A percentile compares a stretch with the other conserved stretches of the same genome.
phyloP scores from a whole-genome alignment of 2,888 invertebrate genomes.

The Drosophila paucipuncta region DNA sequence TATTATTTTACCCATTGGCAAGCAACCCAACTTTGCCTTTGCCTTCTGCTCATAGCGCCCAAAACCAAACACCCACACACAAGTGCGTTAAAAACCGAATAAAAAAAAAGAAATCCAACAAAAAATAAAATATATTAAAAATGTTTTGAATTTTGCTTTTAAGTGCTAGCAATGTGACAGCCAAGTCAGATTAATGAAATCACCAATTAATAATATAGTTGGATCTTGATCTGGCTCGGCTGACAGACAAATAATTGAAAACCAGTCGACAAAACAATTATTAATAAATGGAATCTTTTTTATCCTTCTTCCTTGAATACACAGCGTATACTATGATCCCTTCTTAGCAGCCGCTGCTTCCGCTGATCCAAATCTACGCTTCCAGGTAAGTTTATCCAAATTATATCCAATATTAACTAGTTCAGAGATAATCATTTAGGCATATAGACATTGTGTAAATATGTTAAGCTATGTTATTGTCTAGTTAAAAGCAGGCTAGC shows the following conservation, averaged over 20 bases:
- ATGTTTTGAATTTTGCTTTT: conserved; percentile 84
- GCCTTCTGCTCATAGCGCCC: conserved; percentile 44
- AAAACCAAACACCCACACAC: conserved; percentile 54
- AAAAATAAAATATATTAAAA: conserved; percentile 35
- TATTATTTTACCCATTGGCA: conserved; percentile 30
- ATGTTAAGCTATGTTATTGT: conserved; percentile 39
- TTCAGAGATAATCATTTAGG: conserved; percentile 29
- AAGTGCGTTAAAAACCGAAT: conserved; percentile 72
- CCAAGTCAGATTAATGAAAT: conserved; percentile 4
- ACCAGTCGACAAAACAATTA: conserved; percentile 23
- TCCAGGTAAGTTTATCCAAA: conserved; percentile 90
- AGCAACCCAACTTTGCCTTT: conserved; percentile 45
- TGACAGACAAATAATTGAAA: conserved; percentile 20
- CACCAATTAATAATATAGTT: no score
- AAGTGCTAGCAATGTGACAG: conserved; percentile 69
- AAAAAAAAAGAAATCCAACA: conserved; percentile 33
- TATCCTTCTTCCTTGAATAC: conserved; percentile 45
- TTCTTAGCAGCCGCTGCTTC: conserved; percentile 94
- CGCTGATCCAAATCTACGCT: conserved; percentile 95
- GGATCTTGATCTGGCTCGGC: conserved; percentile 20
- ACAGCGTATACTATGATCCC: conserved; percentile 97
- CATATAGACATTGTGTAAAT: conserved; percentile 39
- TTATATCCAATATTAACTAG: not conserved
- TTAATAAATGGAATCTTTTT: conserved; percentile 50
- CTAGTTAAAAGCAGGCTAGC: conserved; percentile 47